Evolutionary conservation across 2,113 vertebrate species (phyloP), one percentile per base, ranked within the genome.

Genomic region (Phalacrocorax brasilianus): DNA sequence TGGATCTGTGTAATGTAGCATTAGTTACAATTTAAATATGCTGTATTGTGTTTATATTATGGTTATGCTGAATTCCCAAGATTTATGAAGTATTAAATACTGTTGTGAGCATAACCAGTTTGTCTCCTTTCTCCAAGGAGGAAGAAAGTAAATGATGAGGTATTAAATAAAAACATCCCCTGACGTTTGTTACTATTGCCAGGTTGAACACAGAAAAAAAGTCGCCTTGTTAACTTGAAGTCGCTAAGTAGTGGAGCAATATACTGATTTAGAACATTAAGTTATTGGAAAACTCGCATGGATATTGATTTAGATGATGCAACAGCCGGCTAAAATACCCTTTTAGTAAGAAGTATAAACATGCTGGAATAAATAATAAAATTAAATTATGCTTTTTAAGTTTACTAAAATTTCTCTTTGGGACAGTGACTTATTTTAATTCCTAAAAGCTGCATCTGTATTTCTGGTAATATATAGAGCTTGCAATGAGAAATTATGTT

Each of bases 281-380:
- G 85, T 71, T 88, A 96, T 88, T 93, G 95, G 85, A 95, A 88
- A 86, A 85, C 72, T 88, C 44, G 0, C 56, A 16, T 18, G 62
- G 95, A 26, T 96, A 88, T 95, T 87, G 92, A 94, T 95, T 89
- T 56, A 81, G 91, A 27, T 93, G 91, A 86, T 93, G 92, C 91
- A 93, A 66, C 79, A 87, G 77, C 89, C 26, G 8, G 72, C 62
- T 93, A 35, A 90, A 97, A 89, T 68, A 70, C 66, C 83, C 88
- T 95, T 96, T 91, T 70, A 95, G 94, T 18, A 23, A 92, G 88
- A 88, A 72, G 22, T 49, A 65, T 63, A 81, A 94, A 81, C 33
- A 33, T 38, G 32, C 66, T 33, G 80, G 85, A 81, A 93, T 95
- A 95, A 97, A 91, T 90, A 96, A 95, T 40, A 72, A 86, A 85